phyloP scores from a whole-genome alignment of 2,113 vertebrate genomes.

The Aegotheles bennettii region DNA sequence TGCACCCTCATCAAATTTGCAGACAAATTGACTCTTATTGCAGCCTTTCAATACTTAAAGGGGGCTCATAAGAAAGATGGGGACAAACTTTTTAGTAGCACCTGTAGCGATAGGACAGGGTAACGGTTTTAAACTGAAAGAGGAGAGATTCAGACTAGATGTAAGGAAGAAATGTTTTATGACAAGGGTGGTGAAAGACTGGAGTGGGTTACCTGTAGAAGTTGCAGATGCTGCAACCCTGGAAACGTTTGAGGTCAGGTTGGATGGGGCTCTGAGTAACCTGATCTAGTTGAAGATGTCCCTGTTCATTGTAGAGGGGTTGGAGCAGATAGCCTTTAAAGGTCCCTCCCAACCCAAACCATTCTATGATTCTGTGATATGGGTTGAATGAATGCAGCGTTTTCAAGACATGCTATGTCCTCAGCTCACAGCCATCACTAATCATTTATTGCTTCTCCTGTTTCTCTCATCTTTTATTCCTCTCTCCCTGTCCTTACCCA shows the following conservation, averaged over 20 bases:
- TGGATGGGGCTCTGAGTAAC: background rate
- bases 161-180: background rate
- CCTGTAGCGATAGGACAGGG: too few species aligned
- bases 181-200: too few species aligned
- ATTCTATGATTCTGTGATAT: background rate
- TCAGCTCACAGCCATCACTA: background rate
- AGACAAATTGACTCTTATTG: too few species aligned
- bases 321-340: background rate
- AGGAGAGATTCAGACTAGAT: background rate
- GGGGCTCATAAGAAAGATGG: background rate
- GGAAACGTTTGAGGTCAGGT: background rate
- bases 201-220: background rate
- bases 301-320: fast-evolving
- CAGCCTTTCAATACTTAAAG: background rate
- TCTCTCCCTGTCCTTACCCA: too few species aligned
- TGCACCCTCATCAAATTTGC: too few species aligned
- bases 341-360: background rate
- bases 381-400: background rate
- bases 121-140: background rate
- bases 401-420: background rate
- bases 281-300: background rate
- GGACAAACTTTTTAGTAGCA: too few species aligned
- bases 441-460: background rate
- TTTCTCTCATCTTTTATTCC: background rate
- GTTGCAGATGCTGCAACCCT: background rate